Percentiles rank a stretch among this genome's conserved stretches.
phyloP scores from a whole-genome alignment of 1,140 invertebrate species.

The Lineus longissimus region DNA sequence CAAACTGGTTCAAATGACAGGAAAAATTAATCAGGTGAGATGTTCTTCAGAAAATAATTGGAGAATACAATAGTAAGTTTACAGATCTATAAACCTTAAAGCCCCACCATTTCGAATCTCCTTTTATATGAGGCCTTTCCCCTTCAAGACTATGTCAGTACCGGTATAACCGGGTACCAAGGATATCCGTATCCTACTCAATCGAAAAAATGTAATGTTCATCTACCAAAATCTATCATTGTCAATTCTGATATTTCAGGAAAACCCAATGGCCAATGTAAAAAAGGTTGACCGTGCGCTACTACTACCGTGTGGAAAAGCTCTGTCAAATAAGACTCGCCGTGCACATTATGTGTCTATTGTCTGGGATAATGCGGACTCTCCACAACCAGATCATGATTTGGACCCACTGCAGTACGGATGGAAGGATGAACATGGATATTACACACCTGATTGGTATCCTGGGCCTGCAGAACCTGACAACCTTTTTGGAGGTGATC shows the following conservation, averaged over 20 bases:
- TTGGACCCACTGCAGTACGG: background rate
- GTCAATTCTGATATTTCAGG: background rate
- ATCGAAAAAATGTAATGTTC: background rate
- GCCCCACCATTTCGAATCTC: no score
- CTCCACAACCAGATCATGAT: background rate
- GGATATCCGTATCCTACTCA: no score
- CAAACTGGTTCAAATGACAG: constrained; percentile 6
- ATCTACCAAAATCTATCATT: background rate
- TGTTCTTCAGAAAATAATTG: background rate
- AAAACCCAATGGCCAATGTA: background rate
- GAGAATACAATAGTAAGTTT: background rate
- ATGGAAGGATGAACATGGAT: background rate
- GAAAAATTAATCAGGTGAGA: constrained; percentile 6
- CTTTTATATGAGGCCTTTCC: no score
- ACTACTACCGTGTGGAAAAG: background rate
- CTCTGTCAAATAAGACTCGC: background rate
- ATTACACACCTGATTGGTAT: constrained; percentile 2
- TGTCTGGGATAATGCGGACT: background rate
- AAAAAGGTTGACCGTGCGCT: constrained; percentile 7
- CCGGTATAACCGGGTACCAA: no score
- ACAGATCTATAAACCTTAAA: background rate
- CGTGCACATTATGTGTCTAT: constrained; percentile 1
- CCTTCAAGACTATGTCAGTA: no score
- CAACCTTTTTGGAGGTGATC: background rate
- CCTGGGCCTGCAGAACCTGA: background rate